These are phyloP conservation scores for Trochalopteron elliotii DNA, from an alignment of 2,113 vertebrate genomes.

Conservation along the genomic window DNA sequence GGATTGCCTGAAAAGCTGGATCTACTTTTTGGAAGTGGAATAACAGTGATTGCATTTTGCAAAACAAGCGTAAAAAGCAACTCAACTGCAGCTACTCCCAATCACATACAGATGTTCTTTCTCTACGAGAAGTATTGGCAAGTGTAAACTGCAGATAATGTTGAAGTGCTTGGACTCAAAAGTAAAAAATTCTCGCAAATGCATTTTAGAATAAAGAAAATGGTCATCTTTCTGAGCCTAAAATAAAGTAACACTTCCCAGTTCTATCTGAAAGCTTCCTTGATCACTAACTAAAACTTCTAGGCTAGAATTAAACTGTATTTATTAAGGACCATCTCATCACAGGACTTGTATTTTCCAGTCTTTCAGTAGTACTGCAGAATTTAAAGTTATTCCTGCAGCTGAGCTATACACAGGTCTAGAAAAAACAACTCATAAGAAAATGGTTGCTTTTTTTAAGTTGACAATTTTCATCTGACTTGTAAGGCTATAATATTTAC, in stretches of 20 bases:
- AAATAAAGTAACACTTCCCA: neutral
- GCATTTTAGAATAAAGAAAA: neutral
- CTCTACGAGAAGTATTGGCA: neutral
- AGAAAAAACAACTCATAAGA: neutral
- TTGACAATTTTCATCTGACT: neutral
- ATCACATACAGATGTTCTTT: constrained; percentile 24
- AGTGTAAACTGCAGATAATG: neutral
- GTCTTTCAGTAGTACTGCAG: neutral
- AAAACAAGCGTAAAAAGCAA: neutral
- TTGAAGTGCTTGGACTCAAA: neutral
- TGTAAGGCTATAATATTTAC: neutral
- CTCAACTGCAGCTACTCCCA: neutral
- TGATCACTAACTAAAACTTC: neutral
- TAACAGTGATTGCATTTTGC: neutral
- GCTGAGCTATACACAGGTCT: neutral
- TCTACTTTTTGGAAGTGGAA: neutral
- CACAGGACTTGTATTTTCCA: neutral
- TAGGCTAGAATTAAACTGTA: neutral
- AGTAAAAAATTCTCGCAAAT: neutral
- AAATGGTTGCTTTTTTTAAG: neutral
- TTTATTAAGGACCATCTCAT: neutral
- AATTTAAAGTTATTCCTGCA: neutral
- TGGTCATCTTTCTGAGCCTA: neutral
- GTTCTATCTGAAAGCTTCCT: neutral
- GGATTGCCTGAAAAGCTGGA: neutral